Percentiles rank a stretch among this genome's conserved stretches.
These are phyloP conservation scores for Megastigmus dorsalis DNA, from an alignment of 2,888 invertebrate species.

Conservation along the genomic window DNA sequence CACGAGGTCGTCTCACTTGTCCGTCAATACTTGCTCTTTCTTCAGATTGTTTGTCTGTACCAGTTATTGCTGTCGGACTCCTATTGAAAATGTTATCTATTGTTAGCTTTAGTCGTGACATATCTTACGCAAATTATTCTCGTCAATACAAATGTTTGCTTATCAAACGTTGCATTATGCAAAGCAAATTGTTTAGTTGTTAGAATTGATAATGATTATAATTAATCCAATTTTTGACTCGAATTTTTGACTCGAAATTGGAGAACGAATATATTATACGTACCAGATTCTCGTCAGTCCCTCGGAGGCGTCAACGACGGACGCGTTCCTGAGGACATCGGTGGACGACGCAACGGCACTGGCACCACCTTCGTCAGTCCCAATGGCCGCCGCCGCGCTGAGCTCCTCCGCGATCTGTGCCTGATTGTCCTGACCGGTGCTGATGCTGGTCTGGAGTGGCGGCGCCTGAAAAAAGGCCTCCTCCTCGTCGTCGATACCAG, in stretches of 20 bases:
- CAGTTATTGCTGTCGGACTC: constrained; percentile 18
- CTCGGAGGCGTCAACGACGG: constrained; percentile 43
- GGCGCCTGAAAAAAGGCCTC: constrained; percentile 78
- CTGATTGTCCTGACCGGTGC: constrained; percentile 64
- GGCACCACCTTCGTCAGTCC: constrained; percentile 5
- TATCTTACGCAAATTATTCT: too few species aligned
- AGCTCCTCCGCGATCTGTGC: constrained; percentile 62
- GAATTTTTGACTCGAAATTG: too few species aligned
- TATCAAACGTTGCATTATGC: too few species aligned
- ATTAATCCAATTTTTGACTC: too few species aligned
- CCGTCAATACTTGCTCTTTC: constrained; percentile 66
- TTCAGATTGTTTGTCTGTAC: constrained; percentile 51
- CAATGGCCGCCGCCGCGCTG: constrained; percentile 8
- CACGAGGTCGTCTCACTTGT: constrained; percentile 51
- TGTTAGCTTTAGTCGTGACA: too few species aligned
- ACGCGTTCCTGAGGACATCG: constrained; percentile 22
- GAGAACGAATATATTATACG: too few species aligned
- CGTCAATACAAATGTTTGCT: too few species aligned
- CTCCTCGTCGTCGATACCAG: constrained; percentile 76
- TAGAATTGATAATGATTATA: too few species aligned
- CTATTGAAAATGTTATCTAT: too few species aligned
- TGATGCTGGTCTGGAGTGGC: background rate
- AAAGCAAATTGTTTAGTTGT: too few species aligned
- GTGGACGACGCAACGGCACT: background rate
- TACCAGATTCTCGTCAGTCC: constrained; percentile 46